phyloP scores from a whole-genome alignment of 2,797 vertebrate species.

The Lacerta agilis region DNA sequence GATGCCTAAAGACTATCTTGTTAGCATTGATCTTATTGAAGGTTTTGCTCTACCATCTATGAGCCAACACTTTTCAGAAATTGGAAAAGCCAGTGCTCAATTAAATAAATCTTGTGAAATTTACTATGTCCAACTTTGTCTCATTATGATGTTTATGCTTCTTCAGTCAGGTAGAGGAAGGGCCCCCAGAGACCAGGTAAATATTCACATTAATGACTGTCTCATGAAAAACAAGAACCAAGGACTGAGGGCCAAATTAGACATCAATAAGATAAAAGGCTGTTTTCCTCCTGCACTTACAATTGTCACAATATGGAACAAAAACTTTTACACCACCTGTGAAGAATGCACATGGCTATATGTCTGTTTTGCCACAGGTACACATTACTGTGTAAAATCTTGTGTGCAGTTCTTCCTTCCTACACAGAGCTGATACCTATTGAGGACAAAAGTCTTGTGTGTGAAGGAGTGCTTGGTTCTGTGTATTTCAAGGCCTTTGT shows the following conservation, averaged over 20 bases:
- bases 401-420: background rate
- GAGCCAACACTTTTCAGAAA: background rate
- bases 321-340: background rate
- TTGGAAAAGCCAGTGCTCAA: background rate
- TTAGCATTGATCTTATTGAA: constrained; percentile 15
- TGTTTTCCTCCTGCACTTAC: background rate
- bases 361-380: background rate
- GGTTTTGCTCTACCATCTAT: constrained; percentile 19
- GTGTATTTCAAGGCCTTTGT: constrained; percentile 79
- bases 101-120: constrained; percentile 12
- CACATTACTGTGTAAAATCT: background rate
- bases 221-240: background rate
- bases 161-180: constrained; percentile 18
- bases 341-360: background rate
- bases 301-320: background rate
- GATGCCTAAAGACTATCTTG: background rate
- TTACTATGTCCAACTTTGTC: background rate
- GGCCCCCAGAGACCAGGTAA: background rate
- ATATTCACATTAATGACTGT: background rate
- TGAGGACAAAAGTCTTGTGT: constrained; percentile 3
- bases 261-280: background rate
- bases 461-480: constrained; percentile 63
- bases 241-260: background rate
- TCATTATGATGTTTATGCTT: background rate
- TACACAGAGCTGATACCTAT: background rate